Conservation (phyloP, 2,797 vertebrate genomes). For the Nyctibius grandis region DNA sequence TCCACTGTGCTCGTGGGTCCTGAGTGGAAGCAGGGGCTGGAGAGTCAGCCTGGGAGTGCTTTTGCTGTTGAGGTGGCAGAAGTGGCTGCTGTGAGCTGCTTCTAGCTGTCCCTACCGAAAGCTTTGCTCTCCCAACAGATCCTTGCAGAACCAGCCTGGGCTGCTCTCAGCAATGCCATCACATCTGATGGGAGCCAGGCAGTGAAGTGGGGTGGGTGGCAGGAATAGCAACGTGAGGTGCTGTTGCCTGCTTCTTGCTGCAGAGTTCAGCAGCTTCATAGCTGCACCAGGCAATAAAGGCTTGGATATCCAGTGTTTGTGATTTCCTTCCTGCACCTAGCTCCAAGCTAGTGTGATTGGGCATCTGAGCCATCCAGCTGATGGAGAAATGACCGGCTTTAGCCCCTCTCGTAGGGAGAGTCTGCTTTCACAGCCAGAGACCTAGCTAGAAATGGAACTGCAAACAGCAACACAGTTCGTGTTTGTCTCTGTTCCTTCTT, state of each 20-base stretch:
- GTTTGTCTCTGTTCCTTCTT: background rate
- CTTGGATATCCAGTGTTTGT: background rate
- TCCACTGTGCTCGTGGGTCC: background rate
- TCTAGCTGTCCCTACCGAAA: background rate
- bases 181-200: background rate
- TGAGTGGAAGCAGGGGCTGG: background rate
- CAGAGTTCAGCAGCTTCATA: background rate
- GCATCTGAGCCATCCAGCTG: background rate
- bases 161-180: background rate
- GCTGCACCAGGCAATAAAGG: background rate
- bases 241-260: background rate
- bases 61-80: background rate
- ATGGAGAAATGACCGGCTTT: background rate
- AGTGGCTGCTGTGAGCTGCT: background rate
- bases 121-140: background rate
- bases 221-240: background rate
- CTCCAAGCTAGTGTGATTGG: background rate
- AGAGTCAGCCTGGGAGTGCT: background rate
- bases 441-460: background rate
- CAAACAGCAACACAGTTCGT: background rate
- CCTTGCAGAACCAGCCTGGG: conserved; percentile 32
- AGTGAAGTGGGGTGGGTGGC: background rate
- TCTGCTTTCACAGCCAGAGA: background rate
- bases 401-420: background rate
- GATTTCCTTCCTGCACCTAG: background rate